Base-by-base conservation (phyloP, 2,797 vertebrate species). In the Cuniculus paca region DNA sequence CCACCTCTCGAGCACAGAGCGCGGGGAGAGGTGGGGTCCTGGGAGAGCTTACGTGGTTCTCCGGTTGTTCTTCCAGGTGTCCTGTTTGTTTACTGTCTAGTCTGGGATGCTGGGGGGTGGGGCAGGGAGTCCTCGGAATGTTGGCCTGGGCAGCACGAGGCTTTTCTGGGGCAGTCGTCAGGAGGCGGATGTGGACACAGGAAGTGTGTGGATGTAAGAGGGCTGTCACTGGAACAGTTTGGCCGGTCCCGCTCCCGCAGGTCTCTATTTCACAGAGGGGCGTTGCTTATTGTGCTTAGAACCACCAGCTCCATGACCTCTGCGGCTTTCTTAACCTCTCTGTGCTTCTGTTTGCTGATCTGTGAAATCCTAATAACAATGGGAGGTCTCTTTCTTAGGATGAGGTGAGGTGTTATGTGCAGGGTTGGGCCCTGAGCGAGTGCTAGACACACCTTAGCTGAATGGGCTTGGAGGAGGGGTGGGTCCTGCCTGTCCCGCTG, bases 51-150 rank as follows among this genome's bases (percentile, higher is more conserved):
- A 94, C 85, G 84, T 89, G 96, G 45, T 91, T 96, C 90, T 97
- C 94, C 90, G 80, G 80, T 95, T 93, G 93, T 72, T 83, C 87
- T 96, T 95, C 86, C 80, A 94, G 24, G 48, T 52, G 92, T 92
- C 50, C 90, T 97, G 97, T 98, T 96, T 98, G 97, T 97, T 97
- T 97, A 96, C 97, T 97, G 96, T 97, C 97, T 98, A 95, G 97
- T 97, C 95, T 98, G 94, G 92, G 90, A 39, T 2, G 26, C 24
- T 58, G 84, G 70, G 48, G 96, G 93, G 74, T 82, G 88, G 93
- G 85, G 94, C 80, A 74, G 82, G 70, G 78, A 93, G 96, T 83
- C 92, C 90, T 96, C 2, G 39, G 97, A 95, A 97, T 93, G 91
- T 89, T 52, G 79, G 91, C 85, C 82, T 60, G 92, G 83, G 81